phyloP scores from a whole-genome alignment of 2,888 invertebrate genomes.

The Syrista parreyssii region DNA sequence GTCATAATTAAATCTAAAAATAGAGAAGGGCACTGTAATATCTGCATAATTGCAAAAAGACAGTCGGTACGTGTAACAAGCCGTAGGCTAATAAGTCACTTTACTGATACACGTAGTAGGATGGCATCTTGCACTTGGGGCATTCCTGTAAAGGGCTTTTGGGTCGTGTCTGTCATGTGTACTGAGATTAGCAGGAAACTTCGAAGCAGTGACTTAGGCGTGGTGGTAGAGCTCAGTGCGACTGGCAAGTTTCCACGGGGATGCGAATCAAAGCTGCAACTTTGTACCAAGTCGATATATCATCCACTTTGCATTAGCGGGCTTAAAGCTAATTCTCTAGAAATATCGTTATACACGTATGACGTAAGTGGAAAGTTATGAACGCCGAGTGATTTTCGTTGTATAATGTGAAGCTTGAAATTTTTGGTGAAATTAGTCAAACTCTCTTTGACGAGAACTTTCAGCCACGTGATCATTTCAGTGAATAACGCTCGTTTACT shows the following conservation, averaged over 20 bases:
- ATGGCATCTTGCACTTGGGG: not conserved
- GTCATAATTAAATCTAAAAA: slow-evolving; percentile 39
- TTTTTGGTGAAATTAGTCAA: not conserved
- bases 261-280: not conserved
- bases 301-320: not conserved
- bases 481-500: not conserved
- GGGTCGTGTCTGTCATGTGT: not conserved
- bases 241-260: not conserved
- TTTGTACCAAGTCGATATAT: not conserved
- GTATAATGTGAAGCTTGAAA: not conserved
- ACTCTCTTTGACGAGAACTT: not conserved
- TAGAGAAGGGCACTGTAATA: slow-evolving; percentile 30
- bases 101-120: not conserved
- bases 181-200: not conserved
- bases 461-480: not conserved
- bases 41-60: slow-evolving; percentile 12
- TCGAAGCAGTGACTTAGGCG: not conserved
- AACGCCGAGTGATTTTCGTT: not conserved
- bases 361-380: not conserved
- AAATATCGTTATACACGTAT: not conserved
- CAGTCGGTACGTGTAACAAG: not conserved
- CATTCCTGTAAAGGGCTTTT: not conserved
- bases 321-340: not conserved
- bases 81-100: not conserved
- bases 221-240: not conserved